These are phyloP conservation scores for Apus apus DNA, from an alignment of 2,113 vertebrate genomes.

Conservation along the genomic window DNA sequence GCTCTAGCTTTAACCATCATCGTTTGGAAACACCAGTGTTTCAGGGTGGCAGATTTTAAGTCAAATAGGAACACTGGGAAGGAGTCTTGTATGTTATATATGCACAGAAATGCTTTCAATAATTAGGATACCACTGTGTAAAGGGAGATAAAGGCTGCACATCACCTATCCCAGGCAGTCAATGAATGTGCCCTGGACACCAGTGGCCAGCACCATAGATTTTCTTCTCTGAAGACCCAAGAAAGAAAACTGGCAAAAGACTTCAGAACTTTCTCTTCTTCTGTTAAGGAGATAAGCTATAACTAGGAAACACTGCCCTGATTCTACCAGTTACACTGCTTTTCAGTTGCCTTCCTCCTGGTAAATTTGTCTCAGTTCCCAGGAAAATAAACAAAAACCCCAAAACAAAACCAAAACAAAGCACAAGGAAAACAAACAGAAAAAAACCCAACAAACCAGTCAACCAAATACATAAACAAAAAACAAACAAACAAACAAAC, in stretches of 20 bases:
- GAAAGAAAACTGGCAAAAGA: neutral
- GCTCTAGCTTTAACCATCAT: neutral
- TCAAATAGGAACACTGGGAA: neutral
- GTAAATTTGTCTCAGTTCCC: neutral
- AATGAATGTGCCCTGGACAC: rapidly evolving
- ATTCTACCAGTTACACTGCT: rapidly evolving
- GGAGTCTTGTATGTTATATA: rapidly evolving
- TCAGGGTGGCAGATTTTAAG: neutral
- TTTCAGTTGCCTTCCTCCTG: neutral
- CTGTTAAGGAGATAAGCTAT: neutral
- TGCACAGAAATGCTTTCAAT: neutral
- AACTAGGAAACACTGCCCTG: neutral
- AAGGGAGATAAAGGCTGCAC: neutral
- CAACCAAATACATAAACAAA: no score
- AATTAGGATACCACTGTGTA: neutral
- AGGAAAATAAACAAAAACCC: neutral
- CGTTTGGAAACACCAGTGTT: neutral
- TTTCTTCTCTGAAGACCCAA: neutral
- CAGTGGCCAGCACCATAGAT: rapidly evolving
- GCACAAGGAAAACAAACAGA: no score
- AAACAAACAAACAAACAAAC: no score
- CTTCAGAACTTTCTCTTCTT: neutral
- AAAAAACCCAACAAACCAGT: no score
- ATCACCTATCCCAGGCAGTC: rapidly evolving
- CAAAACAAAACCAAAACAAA: no score